These are phyloP conservation scores for Gastracanthus pulcherrimus DNA, from an alignment of 2,888 invertebrate genomes.

Conservation along the genomic window DNA sequence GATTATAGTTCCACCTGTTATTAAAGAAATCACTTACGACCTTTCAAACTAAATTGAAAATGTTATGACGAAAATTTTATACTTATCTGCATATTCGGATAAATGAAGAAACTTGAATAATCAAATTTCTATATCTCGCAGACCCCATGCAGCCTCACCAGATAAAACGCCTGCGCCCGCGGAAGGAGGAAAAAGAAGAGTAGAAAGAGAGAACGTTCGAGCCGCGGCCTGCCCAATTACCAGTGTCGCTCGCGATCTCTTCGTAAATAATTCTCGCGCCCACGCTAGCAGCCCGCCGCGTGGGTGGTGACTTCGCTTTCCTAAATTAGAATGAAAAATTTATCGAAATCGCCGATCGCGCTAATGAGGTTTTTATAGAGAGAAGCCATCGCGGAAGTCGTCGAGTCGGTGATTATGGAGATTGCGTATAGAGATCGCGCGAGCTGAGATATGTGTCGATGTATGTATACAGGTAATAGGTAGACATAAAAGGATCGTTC, in stretches of 20 bases:
- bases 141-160: conserved; percentile 19
- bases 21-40: too few relatives aligned
- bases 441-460: too few relatives aligned
- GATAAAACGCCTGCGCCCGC: neutral
- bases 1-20: too few relatives aligned
- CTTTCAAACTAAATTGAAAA: too few relatives aligned
- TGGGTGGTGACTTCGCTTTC: conserved; percentile 26
- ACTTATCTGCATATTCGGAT: neutral
- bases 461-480: neutral
- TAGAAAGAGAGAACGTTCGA: neutral
- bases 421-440: conserved; percentile 16
- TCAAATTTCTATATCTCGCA: too few relatives aligned
- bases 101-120: neutral
- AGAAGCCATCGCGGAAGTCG: neutral
- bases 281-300: neutral
- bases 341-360: neutral
- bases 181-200: conserved; percentile 9
- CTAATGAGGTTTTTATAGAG: conserved; percentile 12
- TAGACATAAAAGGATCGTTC: neutral
- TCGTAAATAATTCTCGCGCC: conserved; percentile 44
- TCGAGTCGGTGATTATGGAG: conserved; percentile 28
- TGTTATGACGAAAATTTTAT: too few relatives aligned
- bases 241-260: neutral
- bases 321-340: conserved; percentile 14
- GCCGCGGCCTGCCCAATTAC: neutral